phyloP scores from a whole-genome alignment of 2,113 vertebrate species.

The Stomatorhinus ivindoensis region DNA sequence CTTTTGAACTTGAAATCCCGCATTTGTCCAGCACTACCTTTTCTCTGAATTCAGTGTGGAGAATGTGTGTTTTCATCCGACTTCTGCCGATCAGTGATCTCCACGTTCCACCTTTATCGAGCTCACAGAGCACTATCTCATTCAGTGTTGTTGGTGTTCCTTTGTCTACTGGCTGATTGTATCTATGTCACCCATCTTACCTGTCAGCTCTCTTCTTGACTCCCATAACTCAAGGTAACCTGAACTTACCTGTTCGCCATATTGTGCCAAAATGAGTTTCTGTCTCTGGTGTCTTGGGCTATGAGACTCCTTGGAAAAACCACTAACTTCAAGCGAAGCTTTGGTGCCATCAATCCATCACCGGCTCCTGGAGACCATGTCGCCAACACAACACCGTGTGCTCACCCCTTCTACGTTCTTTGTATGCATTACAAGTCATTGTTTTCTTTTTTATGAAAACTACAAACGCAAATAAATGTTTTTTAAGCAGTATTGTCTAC shows the following conservation, averaged over 20 bases:
- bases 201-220: not conserved
- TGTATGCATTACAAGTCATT: slow-evolving; percentile 26
- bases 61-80: not conserved
- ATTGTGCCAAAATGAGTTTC: not conserved
- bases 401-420: not conserved
- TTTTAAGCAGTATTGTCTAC: slow-evolving; percentile 32
- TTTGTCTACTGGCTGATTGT: not conserved
- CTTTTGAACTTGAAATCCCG: slow-evolving; percentile 32
- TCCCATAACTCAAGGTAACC: not conserved
- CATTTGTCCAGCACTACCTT: slow-evolving; percentile 10
- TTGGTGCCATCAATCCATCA: not conserved
- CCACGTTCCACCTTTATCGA: not conserved
- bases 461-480: slow-evolving; percentile 41
- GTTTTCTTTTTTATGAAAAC: slow-evolving; percentile 31
- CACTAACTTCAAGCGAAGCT: not conserved
- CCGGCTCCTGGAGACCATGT: not conserved
- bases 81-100: not conserved
- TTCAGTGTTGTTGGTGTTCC: not conserved
- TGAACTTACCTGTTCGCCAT: not conserved
- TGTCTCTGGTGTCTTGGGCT: not conserved
- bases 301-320: not conserved
- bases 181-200: not conserved
- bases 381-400: not conserved
- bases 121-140: not conserved
- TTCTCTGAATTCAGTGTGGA: not conserved